Conservation (phyloP, 2,797 vertebrate genomes). For the Phrynocephalus guinanensis region DNA sequence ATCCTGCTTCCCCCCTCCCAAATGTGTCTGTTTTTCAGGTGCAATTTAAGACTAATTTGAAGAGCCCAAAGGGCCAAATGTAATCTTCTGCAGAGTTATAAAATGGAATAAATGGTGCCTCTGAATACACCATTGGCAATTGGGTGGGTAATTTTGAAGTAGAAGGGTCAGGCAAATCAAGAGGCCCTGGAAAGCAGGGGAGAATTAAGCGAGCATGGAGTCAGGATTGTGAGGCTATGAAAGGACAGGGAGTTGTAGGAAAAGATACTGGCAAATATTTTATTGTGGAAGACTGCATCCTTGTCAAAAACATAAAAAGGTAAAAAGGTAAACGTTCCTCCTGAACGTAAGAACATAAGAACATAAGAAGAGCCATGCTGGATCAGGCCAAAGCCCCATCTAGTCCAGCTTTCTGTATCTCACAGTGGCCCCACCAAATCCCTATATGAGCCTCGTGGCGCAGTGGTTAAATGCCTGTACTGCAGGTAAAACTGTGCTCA, state of each 20-base stretch:
- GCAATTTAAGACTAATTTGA: constrained; percentile 4
- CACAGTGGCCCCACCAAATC: too few species aligned
- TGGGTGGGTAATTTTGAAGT: not conserved
- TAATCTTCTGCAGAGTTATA: not conserved
- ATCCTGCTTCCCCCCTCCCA: not conserved
- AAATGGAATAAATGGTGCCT: not conserved
- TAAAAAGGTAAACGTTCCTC: too few species aligned
- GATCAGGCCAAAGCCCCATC: too few species aligned
- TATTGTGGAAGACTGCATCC: too few species aligned
- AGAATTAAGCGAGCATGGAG: not conserved
- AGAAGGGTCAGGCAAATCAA: not conserved
- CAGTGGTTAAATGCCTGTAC: too few species aligned
- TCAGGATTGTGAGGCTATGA: too few species aligned
- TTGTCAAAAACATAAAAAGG: too few species aligned
- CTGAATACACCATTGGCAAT: not conserved
- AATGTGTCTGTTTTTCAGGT: not conserved
- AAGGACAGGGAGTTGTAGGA: not conserved
- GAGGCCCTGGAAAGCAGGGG: not conserved
- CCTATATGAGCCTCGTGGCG: too few species aligned
- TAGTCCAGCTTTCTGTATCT: too few species aligned
- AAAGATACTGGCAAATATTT: not conserved
- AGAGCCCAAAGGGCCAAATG: constrained; percentile 6
- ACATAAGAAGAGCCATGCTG: too few species aligned
- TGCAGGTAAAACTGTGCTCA: too few species aligned
- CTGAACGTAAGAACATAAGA: too few species aligned